Percentiles rank a stretch among this genome's conserved stretches.
phyloP scores from a whole-genome alignment of 64 coral and sea anemone species.

The Catalaphyllia jardinei region DNA sequence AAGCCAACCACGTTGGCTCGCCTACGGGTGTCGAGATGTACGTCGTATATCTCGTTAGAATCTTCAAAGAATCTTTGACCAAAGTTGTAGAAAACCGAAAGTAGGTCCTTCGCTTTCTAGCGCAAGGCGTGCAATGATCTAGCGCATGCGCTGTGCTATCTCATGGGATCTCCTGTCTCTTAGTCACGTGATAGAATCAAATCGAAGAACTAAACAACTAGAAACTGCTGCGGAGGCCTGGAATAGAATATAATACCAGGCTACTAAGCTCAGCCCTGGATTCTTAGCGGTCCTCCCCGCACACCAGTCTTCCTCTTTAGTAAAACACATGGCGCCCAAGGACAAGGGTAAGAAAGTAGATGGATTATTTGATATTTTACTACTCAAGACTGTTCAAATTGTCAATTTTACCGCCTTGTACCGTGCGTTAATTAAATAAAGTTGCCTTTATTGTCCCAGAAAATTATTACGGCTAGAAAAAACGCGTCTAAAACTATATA shows the following conservation, averaged over 20 bases:
- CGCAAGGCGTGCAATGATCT: too few species aligned
- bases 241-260: background rate
- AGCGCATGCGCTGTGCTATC: too few species aligned
- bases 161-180: too few species aligned
- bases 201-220: too few species aligned
- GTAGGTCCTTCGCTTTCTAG: too few species aligned
- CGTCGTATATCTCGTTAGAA: too few species aligned
- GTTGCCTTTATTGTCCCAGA: background rate
- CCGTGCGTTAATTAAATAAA: background rate
- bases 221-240: background rate
- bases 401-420: background rate
- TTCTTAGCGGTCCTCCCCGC: conserved; percentile 30
- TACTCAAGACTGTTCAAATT: background rate
- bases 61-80: too few species aligned
- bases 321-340: conserved; percentile 75
- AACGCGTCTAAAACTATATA: background rate
- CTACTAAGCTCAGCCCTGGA: background rate
- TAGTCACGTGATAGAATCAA: too few species aligned
- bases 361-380: background rate
- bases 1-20: too few species aligned
- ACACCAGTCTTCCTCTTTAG: conserved; percentile 40
- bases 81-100: too few species aligned
- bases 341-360: conserved; percentile 16
- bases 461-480: background rate
- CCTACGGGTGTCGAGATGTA: too few species aligned